These are phyloP conservation scores for Maniola hyperantus DNA, from an alignment of 2,888 invertebrate species.

Conservation along the genomic window DNA sequence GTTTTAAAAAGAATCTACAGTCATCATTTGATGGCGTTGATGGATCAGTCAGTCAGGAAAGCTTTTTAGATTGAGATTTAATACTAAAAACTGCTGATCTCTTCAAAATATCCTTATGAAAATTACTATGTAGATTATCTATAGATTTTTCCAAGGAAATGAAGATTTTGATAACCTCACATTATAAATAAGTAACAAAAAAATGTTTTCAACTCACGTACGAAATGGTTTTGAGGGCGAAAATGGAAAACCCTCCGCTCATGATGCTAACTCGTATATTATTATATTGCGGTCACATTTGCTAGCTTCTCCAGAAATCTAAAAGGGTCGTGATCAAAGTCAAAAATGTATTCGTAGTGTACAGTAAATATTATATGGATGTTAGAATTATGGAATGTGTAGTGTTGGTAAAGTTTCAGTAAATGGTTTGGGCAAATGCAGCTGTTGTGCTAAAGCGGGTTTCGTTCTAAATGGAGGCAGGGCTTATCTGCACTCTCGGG, in stretches of 20 bases:
- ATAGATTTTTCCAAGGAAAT: too few relatives aligned
- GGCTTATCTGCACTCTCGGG: constrained; percentile 24
- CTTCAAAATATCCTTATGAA: too few relatives aligned
- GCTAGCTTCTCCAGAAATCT: constrained; percentile 28
- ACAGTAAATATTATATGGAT: too few relatives aligned
- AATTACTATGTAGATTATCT: too few relatives aligned
- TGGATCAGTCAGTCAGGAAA: too few relatives aligned
- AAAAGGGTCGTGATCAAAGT: constrained; percentile 19
- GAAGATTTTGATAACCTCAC: too few relatives aligned
- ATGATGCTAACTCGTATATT: constrained; percentile 16
- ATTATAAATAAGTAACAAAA: too few relatives aligned
- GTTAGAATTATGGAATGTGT: background rate
- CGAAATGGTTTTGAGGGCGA: constrained; percentile 1
- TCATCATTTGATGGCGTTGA: too few relatives aligned
- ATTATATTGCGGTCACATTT: constrained; percentile 33
- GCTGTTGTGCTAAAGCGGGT: constrained; percentile 17
- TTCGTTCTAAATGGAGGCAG: constrained; percentile 23
- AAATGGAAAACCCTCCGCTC: constrained; percentile 18
- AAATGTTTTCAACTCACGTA: background rate
- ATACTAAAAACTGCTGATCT: too few relatives aligned
- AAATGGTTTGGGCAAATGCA: constrained; percentile 20
- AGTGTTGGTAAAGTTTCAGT: constrained; percentile 20
- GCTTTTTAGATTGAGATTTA: too few relatives aligned
- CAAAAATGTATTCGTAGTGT: constrained; percentile 8
- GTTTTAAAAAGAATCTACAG: too few relatives aligned